Evolutionary conservation across 2,888 invertebrate genomes (phyloP).

Genomic region (Lagria hirta): DNA sequence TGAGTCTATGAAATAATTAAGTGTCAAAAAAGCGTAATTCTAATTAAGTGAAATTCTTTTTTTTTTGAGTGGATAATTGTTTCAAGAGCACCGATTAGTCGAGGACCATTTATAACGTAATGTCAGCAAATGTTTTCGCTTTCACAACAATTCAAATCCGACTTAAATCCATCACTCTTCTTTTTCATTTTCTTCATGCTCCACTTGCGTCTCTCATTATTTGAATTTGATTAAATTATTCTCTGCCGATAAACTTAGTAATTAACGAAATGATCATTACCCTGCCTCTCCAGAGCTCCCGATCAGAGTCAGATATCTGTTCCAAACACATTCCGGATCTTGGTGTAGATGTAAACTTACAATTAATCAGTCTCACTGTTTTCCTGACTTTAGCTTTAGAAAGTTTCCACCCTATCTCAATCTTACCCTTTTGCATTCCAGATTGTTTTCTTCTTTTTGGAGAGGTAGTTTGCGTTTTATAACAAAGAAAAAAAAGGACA

Average conservation of each 20-base stretch:
- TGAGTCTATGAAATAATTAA: too few relatives aligned
- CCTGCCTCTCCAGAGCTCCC: constrained; percentile 27
- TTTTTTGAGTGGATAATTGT: too few relatives aligned
- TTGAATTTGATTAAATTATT: constrained; percentile 45
- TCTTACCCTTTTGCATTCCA: too few relatives aligned
- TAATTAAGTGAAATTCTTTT: too few relatives aligned
- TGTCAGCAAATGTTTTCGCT: constrained; percentile 33
- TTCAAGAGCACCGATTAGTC: constrained; percentile 26
- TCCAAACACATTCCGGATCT: constrained; percentile 31
- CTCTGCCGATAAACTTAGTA: constrained; percentile 45
- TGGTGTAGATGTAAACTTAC: constrained; percentile 33
- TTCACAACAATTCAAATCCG: constrained; percentile 27
- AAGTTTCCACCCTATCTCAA: constrained; percentile 6
- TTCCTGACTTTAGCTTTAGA: constrained; percentile 20
- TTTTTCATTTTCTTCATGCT: constrained; percentile 35
- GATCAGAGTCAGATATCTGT: constrained; percentile 33
- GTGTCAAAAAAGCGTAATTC: too few relatives aligned
- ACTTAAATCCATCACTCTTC: constrained; percentile 31
- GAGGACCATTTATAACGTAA: constrained; percentile 29
- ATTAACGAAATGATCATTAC: constrained; percentile 47
- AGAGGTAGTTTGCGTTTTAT: too few relatives aligned
- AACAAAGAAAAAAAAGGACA: too few relatives aligned
- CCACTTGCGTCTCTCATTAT: constrained; percentile 34
- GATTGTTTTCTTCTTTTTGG: too few relatives aligned
- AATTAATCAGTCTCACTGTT: constrained; percentile 39